phyloP scores from a whole-genome alignment of 2,888 invertebrate genomes.

The Willowsia nigromaculata region DNA sequence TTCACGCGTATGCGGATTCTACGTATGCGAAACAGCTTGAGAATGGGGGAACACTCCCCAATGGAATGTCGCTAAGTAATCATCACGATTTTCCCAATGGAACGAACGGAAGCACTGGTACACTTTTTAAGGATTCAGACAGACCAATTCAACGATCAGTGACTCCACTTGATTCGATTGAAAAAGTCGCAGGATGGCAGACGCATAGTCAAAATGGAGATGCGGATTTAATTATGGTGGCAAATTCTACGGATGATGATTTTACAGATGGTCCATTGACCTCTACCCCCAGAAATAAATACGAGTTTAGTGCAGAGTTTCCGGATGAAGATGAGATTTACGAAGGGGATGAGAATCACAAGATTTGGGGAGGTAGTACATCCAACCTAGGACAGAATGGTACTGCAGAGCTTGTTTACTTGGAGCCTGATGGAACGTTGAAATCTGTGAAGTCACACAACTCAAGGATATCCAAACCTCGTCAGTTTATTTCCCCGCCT shows the following conservation, averaged over 20 bases:
- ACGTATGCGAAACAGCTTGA: conserved; percentile 91
- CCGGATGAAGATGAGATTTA: conserved; percentile 90
- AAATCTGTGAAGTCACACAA: conserved; percentile 80
- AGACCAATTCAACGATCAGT: conserved; percentile 78
- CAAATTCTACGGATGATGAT: conserved; percentile 81
- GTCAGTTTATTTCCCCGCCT: conserved; percentile 89
- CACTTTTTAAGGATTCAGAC: conserved; percentile 77
- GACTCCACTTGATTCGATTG: conserved; percentile 80
- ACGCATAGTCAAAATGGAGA: conserved; percentile 80
- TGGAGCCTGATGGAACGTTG: conserved; percentile 86
- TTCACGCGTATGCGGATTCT: conserved; percentile 98
- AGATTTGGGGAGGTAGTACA: conserved; percentile 92
- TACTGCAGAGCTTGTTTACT: conserved; percentile 81
- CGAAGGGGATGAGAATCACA: conserved; percentile 96
- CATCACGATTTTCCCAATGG: conserved; percentile 79
- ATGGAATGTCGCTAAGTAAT: conserved; percentile 80
- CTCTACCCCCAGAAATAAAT: conserved; percentile 79
- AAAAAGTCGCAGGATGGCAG: conserved; percentile 84
- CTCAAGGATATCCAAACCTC: conserved; percentile 84
- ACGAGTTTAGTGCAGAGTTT: conserved; percentile 78
- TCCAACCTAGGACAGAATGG: conserved; percentile 84
- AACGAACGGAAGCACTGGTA: conserved; percentile 75
- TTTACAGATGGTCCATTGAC: conserved; percentile 78
- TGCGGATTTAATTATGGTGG: conserved; percentile 80
- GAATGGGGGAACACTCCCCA: conserved; percentile 80